These are phyloP conservation scores for Misgurnus anguillicaudatus DNA, from an alignment of 2,113 vertebrate species.

Conservation along the genomic window DNA sequence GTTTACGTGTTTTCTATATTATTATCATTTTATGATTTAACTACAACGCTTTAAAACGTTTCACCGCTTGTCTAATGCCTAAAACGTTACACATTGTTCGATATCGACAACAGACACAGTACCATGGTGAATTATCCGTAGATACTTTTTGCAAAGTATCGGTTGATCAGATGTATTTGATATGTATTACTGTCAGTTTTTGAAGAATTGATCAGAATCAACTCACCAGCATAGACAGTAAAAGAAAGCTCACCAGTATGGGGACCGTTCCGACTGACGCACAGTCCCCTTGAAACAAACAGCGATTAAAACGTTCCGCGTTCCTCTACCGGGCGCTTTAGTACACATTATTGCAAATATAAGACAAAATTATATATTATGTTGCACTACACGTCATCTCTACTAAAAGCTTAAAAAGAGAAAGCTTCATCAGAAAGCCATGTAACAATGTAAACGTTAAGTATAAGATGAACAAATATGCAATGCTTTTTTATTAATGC, in stretches of 20 bases:
- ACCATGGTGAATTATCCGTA: neutral
- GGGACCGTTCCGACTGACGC: slow-evolving; percentile 25
- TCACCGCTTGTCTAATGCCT: too few relatives aligned
- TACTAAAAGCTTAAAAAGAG: too few relatives aligned
- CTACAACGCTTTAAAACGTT: too few relatives aligned
- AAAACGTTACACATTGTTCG: neutral
- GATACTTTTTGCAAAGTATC: neutral
- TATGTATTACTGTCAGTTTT: neutral
- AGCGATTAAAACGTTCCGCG: slow-evolving; percentile 30
- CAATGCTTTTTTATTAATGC: too few relatives aligned
- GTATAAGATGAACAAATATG: too few relatives aligned
- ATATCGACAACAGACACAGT: neutral
- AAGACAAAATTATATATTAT: too few relatives aligned
- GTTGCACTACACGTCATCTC: too few relatives aligned
- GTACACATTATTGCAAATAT: neutral
- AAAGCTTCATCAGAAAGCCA: too few relatives aligned
- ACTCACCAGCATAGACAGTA: too few relatives aligned
- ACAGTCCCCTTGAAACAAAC: slow-evolving; percentile 14
- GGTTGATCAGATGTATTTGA: neutral
- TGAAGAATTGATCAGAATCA: neutral
- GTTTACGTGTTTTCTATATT: neutral
- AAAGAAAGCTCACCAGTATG: slow-evolving; percentile 20
- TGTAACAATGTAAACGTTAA: too few relatives aligned
- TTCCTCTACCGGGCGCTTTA: neutral
- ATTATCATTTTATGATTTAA: too few relatives aligned